These are phyloP conservation scores for human DNA, from an alignment of 2,113 vertebrate genomes.

Conservation along the genomic window GRCh38 chr15:51558001-51558500, in stretches of 20 bases:
- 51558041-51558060: background rate
- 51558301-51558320: background rate
- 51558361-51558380: background rate
- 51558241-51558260: background rate
- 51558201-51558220: background rate
- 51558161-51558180: background rate
- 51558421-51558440: slow-evolving; percentile 44
- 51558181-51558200: background rate
- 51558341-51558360: slow-evolving; percentile 27
- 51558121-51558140: background rate
- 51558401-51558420: slow-evolving; percentile 31
- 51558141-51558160: background rate
- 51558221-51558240: background rate
- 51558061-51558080: background rate
- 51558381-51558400: background rate
- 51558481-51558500: slow-evolving; percentile 32
- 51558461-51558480: background rate
- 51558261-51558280: background rate
- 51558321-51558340: background rate
- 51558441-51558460: slow-evolving; percentile 40
- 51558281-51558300: background rate
- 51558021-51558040: background rate
- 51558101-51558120: background rate
- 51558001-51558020: background rate
- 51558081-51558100: background rate